A percentile compares a stretch with the other conserved stretches of the same genome.
These are phyloP conservation scores for Aethes cnicana DNA, from an alignment of 2,888 invertebrate species.

Conservation along the genomic window DNA sequence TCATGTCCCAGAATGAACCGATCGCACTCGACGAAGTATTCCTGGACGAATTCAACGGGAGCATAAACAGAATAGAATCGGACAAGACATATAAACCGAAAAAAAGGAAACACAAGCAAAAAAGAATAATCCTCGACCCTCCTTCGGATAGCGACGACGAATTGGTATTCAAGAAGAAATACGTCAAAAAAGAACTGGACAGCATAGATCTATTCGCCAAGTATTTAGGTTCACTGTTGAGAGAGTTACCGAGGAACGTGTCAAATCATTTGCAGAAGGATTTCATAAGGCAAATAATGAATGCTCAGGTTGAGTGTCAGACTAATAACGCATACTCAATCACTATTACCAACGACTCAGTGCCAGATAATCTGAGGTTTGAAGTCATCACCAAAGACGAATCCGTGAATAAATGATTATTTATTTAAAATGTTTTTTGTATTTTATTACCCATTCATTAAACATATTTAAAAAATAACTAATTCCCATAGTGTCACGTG, in stretches of 20 bases:
- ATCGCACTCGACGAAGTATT: constrained; percentile 37
- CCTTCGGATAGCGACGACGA: constrained; percentile 33
- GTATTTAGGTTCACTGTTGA: constrained; percentile 47
- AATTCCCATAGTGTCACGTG: too few relatives aligned
- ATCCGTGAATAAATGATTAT: not conserved
- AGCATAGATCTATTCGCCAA: constrained; percentile 47
- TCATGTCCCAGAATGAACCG: constrained; percentile 35
- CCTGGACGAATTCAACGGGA: constrained; percentile 35
- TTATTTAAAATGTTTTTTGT: not conserved
- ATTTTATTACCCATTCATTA: too few relatives aligned
- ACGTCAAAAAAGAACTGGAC: constrained; percentile 32
- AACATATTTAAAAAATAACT: too few relatives aligned
- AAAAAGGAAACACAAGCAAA: constrained; percentile 19
- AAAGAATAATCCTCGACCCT: constrained; percentile 2
- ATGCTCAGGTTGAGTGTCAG: constrained; percentile 25
- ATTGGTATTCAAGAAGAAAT: constrained; percentile 32
- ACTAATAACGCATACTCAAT: constrained; percentile 32
- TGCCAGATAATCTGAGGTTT: constrained; percentile 10
- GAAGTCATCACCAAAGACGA: constrained; percentile 15
- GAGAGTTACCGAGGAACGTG: constrained; percentile 44
- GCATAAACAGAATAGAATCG: constrained; percentile 20
- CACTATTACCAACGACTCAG: constrained; percentile 26
- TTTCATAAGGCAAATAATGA: constrained; percentile 43
- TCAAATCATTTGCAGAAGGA: constrained; percentile 49
- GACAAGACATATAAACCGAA: constrained; percentile 8